Base-by-base conservation (phyloP, 2,113 vertebrate species). In the Brachyhypopomus gauderio region DNA sequence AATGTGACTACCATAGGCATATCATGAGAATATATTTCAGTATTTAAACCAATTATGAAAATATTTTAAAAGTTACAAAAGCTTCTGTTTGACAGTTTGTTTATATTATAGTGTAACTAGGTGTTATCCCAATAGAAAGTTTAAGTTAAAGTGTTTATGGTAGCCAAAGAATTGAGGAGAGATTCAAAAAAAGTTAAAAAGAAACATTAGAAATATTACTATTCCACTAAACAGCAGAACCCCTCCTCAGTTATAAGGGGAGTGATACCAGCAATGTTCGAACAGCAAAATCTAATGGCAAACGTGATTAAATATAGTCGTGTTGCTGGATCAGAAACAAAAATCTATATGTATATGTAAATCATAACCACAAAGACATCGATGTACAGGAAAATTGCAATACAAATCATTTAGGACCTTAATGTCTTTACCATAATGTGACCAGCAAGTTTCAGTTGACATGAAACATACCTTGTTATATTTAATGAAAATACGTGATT, bases 111-210 rank as follows among this genome's bases (percentile, higher is more conserved):
- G 62, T 62, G 36, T 36, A 58, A 69, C 63, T 48, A 58, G 71
- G 69, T 64, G 12, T 62, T 60, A 77, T 86, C 80, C 84, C 80
- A 55, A 81, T 84, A 83, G 79, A 79, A 86, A 79, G 75, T 71
- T 72, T 36, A 80, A 80, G 77, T 67, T 82, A 85, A 89, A 87
- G 87, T 87, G 88, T 93, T 87, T 85, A 86, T 88, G 83, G 72
- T 87, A 92, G 91, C 92, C 93, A 92, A 92, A 92, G 92, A 92
- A 89, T 87, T 74, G 41, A 78, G 45, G 75, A 75, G 71, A 72
- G 72, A 81, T 81, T 70, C 5, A 81, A 41, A 23, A 30, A 41
- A 23, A 11, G 14, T 22, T 34, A 9, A 69, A 64, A 56, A 34
- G 16, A 12, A 56, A n/a, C 52, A 52, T 17, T n/a, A 19, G n/a